Percentiles rank a stretch among this genome's conserved stretches.
Conservation (phyloP, 1,140 invertebrate genomes). For the Hypothenemus hampei region DNA sequence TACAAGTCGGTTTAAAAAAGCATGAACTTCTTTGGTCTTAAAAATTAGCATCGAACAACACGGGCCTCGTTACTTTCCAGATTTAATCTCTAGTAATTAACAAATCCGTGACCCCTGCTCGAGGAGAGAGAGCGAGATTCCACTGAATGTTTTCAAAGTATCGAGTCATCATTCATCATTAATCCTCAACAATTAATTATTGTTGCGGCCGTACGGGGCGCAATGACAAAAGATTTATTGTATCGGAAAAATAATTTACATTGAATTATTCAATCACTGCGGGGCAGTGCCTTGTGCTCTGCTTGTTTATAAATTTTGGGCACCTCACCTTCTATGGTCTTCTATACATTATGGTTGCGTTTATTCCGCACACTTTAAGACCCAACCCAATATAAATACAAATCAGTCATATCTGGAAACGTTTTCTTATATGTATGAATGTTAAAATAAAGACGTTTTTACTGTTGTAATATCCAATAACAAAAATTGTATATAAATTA, state of each 20-base stretch:
- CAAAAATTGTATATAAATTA: no score
- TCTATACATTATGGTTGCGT: constrained; percentile 4
- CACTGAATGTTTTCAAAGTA: constrained; percentile 39
- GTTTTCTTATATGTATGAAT: no score
- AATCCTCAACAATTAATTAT: constrained; percentile 44
- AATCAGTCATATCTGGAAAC: no score
- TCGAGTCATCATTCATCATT: constrained; percentile 45
- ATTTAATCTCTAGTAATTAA: constrained; percentile 41
- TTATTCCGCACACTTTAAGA: no score
- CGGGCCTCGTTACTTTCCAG: constrained; percentile 22
- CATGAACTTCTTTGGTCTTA: neutral
- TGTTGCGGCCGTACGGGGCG: constrained; percentile 33
- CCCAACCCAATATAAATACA: no score
- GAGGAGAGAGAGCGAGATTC: constrained; percentile 27
- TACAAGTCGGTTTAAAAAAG: neutral
- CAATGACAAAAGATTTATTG: constrained; percentile 44
- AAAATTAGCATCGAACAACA: neutral
- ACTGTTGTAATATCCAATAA: no score
- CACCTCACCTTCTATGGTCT: constrained; percentile 26
- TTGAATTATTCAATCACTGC: constrained; percentile 42
- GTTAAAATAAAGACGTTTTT: no score
- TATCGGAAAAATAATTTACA: constrained; percentile 42
- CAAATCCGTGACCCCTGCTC: constrained; percentile 41
- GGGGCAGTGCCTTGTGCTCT: constrained; percentile 31
- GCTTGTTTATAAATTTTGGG: constrained; percentile 32